Evolutionary conservation across 2,113 vertebrate genomes (phyloP).

Genomic region (Vulpes lagopus): DNA sequence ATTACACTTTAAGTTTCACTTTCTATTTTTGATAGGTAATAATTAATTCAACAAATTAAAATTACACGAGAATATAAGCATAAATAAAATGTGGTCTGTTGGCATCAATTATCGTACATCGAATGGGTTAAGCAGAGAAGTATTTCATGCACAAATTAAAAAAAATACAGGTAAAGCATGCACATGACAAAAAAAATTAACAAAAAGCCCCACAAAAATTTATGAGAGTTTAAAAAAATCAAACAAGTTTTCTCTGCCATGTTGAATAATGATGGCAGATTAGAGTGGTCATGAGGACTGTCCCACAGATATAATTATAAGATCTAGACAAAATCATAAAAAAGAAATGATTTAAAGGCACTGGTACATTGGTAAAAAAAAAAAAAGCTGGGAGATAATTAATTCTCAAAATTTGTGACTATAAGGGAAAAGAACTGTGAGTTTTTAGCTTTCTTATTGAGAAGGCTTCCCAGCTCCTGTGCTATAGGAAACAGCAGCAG

Average conservation of each 20-base stretch:
- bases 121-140: not conserved
- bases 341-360: not conserved
- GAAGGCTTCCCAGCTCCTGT: rapidly evolving
- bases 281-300: not conserved
- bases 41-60: not conserved
- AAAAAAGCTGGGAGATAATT: not conserved
- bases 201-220: not conserved
- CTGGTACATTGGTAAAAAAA: not conserved
- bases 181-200: not conserved
- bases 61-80: not conserved
- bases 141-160: not conserved
- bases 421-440: not conserved
- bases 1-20: not conserved
- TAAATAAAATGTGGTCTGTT: not conserved
- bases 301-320: not conserved
- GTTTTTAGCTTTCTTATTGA: not conserved
- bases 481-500: not conserved
- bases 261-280: not conserved
- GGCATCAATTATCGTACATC: not conserved
- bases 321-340: not conserved
- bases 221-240: not conserved
- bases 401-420: not conserved
- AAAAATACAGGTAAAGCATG: not conserved
- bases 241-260: not conserved
- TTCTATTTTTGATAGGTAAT: constrained; percentile 11